Base-by-base conservation (phyloP, 2,113 vertebrate species). In the Albula glossodonta region DNA sequence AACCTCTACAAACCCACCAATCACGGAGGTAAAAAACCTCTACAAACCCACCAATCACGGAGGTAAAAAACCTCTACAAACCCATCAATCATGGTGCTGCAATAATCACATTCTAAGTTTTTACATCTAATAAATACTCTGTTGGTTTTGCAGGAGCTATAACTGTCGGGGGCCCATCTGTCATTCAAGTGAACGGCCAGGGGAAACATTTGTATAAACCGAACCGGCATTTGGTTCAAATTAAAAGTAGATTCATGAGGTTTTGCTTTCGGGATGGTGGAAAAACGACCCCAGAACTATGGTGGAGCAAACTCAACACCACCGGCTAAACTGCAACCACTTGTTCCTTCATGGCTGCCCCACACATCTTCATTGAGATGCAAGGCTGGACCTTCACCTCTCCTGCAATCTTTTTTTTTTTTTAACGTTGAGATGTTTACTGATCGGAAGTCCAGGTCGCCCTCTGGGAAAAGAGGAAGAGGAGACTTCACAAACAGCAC, bases 341-440 rank as follows among this genome's bases (percentile, higher is more conserved):
- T 79, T 41, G 31, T 41, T 41, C 51, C 41, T 81, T 50, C 80
- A 79, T 17, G 51, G 3, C 66, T 84, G 51, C 51, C 51, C 63
- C 74, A 66, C 57, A 51, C 74, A 1, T 25, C 31, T 77, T 90
- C 53, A 89, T 84, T 91, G 25, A 91, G 91, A 89, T 90, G 86
- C 85, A 84, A 78, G 12, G 49, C 60, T 2, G 50, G 50, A 17
- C 60, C 51, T 80, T 87, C 57, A 63, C 52, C 86, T 79, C 88
- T 89, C 82, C 80, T 81, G 80, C 22, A 78, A 88, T 78, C 74
- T 81, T 15, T 85, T 15, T 85, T 80, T 87, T 31, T 89, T 84
- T 88, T 91, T 84, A 86, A 86, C 81, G 86, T 90, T 89, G 83
- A 83, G 88, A 85, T 93, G 89, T 93, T 91, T 90, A 91, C 86